These are phyloP conservation scores for Mechanitis mazaeus DNA, from an alignment of 2,888 invertebrate species.

Conservation along the genomic window DNA sequence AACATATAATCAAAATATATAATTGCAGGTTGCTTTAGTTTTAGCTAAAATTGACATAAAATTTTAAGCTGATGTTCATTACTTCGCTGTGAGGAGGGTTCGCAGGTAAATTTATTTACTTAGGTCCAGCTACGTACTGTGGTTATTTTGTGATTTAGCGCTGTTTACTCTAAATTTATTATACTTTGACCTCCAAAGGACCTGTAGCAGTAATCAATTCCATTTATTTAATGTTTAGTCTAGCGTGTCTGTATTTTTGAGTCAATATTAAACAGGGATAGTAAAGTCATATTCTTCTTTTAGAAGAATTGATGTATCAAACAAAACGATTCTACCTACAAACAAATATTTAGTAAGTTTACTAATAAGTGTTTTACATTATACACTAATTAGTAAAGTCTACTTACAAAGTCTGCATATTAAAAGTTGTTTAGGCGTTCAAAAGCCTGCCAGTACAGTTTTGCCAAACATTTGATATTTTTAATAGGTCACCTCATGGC, in stretches of 20 bases:
- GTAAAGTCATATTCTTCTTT: too few relatives aligned
- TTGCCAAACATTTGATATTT: constrained; percentile 19
- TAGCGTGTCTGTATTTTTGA: background rate
- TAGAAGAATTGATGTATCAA: too few relatives aligned
- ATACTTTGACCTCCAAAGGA: background rate
- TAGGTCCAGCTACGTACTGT: constrained; percentile 8
- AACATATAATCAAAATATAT: too few relatives aligned
- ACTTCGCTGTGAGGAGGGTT: constrained; percentile 10
- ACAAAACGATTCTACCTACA: too few relatives aligned
- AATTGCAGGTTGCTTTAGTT: background rate
- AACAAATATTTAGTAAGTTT: too few relatives aligned
- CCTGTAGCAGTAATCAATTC: background rate
- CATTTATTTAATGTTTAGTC: background rate
- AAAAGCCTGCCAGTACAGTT: constrained; percentile 16
- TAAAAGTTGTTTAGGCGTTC: constrained; percentile 17
- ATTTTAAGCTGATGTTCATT: background rate
- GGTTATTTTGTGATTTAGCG: background rate
- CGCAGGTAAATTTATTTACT: constrained; percentile 16
- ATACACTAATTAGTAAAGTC: too few relatives aligned
- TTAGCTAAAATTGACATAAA: background rate
- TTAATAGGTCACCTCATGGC: constrained; percentile 1
- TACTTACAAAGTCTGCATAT: background rate
- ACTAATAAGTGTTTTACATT: too few relatives aligned
- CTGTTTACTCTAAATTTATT: constrained; percentile 3
- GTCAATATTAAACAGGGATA: too few relatives aligned